A percentile compares a stretch with the other conserved stretches of the same genome.
These are phyloP conservation scores for Nomada goodeniana DNA, from an alignment of 2,888 invertebrate genomes.

Conservation along the genomic window DNA sequence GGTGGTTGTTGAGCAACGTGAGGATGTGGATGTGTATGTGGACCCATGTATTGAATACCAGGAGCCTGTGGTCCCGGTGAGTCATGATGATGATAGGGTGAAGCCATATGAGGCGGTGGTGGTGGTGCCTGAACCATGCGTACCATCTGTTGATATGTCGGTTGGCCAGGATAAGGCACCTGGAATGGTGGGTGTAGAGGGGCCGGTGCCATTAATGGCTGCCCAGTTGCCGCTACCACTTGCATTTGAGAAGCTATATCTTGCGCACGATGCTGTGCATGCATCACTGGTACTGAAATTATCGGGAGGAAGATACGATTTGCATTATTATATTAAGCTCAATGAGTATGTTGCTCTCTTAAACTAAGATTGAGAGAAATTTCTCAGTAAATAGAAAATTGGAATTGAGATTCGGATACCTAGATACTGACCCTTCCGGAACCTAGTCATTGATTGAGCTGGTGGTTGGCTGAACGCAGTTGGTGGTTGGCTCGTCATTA, in stretches of 20 bases:
- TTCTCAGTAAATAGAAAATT: constrained; percentile 36
- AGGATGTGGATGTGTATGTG: constrained; percentile 84
- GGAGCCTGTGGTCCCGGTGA: constrained; percentile 86
- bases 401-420: constrained; percentile 70
- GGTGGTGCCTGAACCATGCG: constrained; percentile 83
- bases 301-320: constrained; percentile 11
- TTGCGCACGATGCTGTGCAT: constrained; percentile 83
- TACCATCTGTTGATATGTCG: constrained; percentile 85
- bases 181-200: constrained; percentile 89
- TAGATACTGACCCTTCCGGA: constrained; percentile 83
- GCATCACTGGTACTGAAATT: constrained; percentile 83
- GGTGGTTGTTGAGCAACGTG: constrained; percentile 81
- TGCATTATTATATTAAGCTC: neutral
- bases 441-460: constrained; percentile 81
- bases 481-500: constrained; percentile 85
- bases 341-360: neutral
- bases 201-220: constrained; percentile 92
- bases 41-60: constrained; percentile 86
- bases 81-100: constrained; percentile 85
- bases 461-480: constrained; percentile 82
- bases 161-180: constrained; percentile 87
- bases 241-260: constrained; percentile 91
- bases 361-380: neutral
- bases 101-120: constrained; percentile 80
- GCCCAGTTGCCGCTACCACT: constrained; percentile 91